Evolutionary conservation across 2,888 invertebrate species (phyloP).

Genomic region (Pediacus dermestoides): DNA sequence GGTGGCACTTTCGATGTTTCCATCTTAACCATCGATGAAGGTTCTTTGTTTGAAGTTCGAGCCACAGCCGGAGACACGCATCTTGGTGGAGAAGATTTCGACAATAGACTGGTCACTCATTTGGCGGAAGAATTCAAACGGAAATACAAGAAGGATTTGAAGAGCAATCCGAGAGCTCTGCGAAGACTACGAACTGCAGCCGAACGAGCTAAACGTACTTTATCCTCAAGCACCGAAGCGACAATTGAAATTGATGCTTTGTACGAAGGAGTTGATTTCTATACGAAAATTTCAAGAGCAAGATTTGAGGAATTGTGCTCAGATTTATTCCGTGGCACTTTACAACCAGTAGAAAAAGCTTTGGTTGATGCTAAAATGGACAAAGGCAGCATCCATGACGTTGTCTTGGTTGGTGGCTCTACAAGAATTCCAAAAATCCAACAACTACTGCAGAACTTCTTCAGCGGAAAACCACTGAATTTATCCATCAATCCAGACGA

Average conservation of each 20-base stretch:
- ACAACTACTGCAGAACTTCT: slow-evolving; percentile 69
- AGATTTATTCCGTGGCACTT: slow-evolving; percentile 64
- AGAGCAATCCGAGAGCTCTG: slow-evolving; percentile 58
- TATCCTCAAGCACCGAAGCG: slow-evolving; percentile 74
- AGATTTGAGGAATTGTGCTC: slow-evolving; percentile 73
- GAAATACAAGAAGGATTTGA: slow-evolving; percentile 68
- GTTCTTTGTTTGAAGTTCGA: slow-evolving; percentile 55
- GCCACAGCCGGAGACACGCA: slow-evolving; percentile 57
- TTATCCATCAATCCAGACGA: slow-evolving; percentile 47
- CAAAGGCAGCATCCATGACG: slow-evolving; percentile 71
- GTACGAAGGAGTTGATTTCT: slow-evolving; percentile 69
- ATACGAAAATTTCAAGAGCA: slow-evolving; percentile 68
- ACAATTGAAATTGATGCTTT: slow-evolving; percentile 72
- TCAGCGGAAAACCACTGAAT: slow-evolving; percentile 56
- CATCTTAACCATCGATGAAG: slow-evolving; percentile 62
- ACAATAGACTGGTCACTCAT: slow-evolving; percentile 64
- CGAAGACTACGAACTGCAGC: slow-evolving; percentile 71
- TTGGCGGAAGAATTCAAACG: slow-evolving; percentile 67
- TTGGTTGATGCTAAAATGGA: slow-evolving; percentile 77
- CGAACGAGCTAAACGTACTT: slow-evolving; percentile 72
- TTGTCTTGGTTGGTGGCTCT: slow-evolving; percentile 79
- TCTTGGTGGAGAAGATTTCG: slow-evolving; percentile 49
- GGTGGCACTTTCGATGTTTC: slow-evolving; percentile 67
- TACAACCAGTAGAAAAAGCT: slow-evolving; percentile 69
- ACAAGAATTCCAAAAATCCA: slow-evolving; percentile 79